phyloP scores from a whole-genome alignment of 2,797 vertebrate genomes.

The Zenarchopterus dispar region DNA sequence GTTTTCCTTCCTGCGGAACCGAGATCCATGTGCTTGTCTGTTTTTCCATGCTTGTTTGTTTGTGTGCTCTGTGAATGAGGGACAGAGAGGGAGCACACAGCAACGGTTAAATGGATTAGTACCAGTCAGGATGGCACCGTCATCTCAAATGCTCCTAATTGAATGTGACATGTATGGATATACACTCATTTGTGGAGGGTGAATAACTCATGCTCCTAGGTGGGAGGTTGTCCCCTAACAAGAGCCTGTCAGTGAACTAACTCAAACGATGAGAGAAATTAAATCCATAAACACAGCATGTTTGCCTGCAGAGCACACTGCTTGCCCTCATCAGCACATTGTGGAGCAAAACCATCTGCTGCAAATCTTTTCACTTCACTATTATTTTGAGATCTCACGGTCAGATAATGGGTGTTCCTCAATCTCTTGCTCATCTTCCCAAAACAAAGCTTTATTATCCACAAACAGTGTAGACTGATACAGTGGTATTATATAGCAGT shows the following conservation, averaged over 20 bases:
- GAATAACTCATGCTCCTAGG: slow-evolving; percentile 22
- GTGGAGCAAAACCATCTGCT: slow-evolving; percentile 58
- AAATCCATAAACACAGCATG: slow-evolving; percentile 52
- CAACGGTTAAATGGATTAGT: slow-evolving; percentile 30
- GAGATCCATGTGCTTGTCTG: slow-evolving; percentile 21
- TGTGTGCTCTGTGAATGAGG: slow-evolving; percentile 9
- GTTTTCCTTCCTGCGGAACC: slow-evolving; percentile 50
- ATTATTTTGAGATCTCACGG: slow-evolving; percentile 55
- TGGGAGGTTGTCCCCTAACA: slow-evolving; percentile 37
- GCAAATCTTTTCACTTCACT: slow-evolving; percentile 49
- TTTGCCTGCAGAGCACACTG: slow-evolving; percentile 44
- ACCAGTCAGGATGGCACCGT: slow-evolving; percentile 10
- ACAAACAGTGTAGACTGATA: slow-evolving; percentile 44
- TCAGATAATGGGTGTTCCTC: slow-evolving; percentile 38
- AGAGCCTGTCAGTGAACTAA: slow-evolving; percentile 36
- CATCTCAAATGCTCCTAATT: slow-evolving; percentile 40
- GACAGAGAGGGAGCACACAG: slow-evolving; percentile 7
- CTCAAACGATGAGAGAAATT: slow-evolving; percentile 50
- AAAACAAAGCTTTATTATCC: slow-evolving; percentile 64
- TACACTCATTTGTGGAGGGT: slow-evolving; percentile 30
- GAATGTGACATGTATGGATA: slow-evolving; percentile 44
- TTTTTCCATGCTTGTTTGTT: slow-evolving; percentile 35
- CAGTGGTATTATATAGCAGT: slow-evolving; percentile 42
- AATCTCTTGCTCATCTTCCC: slow-evolving; percentile 50
- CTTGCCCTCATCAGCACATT: slow-evolving; percentile 40